Base-by-base conservation (phyloP, 2,888 invertebrate genomes). In the Tetramorium bicarinatum region DNA sequence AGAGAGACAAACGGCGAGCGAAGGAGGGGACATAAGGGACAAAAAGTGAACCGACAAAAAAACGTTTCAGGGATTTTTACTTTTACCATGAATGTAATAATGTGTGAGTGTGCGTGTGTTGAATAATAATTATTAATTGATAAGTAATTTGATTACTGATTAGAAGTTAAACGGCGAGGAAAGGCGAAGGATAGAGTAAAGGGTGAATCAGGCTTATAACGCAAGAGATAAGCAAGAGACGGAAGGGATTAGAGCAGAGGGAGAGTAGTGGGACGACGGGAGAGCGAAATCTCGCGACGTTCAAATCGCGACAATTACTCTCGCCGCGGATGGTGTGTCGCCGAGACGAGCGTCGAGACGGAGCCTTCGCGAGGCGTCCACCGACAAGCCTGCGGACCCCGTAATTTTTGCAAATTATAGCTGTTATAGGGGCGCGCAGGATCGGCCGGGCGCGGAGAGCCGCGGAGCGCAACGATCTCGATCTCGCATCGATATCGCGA, bases 71-170 rank as follows among this genome's bases (percentile, higher is more conserved):
- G 93, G 94, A 94, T 93, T 93, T 92, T 93, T 94, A 93, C 91
- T 93, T 77, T 94, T 93, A 93, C 91, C 93, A 91, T 92, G 94
- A 89, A 94, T 94, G 94, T 94, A 93, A 94, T 93, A 91, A 91
- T 92, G 94, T 93, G 94, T 94, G 93, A 93, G 93, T 93, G 94
- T 93, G 94, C 92, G 93, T 93, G 94, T 93, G 94, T 93, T 93
- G 91, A 93, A 91, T 93, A 93, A 92, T 93, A 94, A 80, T 91
- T 93, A 93, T 93, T 94, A 94, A 93, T 94, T 93, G 88, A 93
- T 94, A 94, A 94, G 94, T 93, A 91, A 94, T 94, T 67, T 93
- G 92, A 94, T 94, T 93, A 93, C 93, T 91, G 91, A 92, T 93
- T 92, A 92, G 91, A 90, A 87, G 85, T 88, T 79, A 79, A 54